Evolutionary conservation across 2,113 vertebrate genomes (phyloP), one percentile per base, ranked within the genome.

Genomic region (Spea multiplicata): DNA sequence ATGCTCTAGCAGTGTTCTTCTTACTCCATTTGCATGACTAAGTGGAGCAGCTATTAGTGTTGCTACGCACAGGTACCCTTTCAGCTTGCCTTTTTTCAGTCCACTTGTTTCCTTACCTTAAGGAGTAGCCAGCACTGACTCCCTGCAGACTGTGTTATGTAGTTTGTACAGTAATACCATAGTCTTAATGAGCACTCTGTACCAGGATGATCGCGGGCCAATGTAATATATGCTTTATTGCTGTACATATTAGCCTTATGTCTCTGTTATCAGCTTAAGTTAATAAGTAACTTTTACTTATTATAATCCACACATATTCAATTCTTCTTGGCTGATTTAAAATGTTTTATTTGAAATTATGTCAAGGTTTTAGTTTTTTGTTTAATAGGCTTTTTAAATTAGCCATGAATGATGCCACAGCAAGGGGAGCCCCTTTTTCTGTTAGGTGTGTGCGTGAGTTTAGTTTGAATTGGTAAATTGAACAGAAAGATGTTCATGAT

Each of bases 221-320:
- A 59, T 75, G 64, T 52, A 75, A 53, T 75, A 48, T 52, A 48
- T 59, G 48, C 52, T 66, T 75, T 47, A 67, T 55, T 67, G 65
- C 44, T 46, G 47, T 45, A 45, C 74, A 67, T 46, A 67, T 75
- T 75, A 16, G 47, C 62, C 16, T 57, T 55, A 75, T 75, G n/a
- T 45, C 30, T 44, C 8, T 53, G 49, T 75, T 66, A 53, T 55
- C 44, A 2, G 45, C 9, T 10, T 55, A 12, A 65, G 50, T 75
- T 75, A 75, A 75, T 75, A 8, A 46, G n/a, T 75, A 75, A 67
- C 73, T 3, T 44, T 61, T 48, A 13, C 12, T 12, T 59, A 59
- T 59, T 59, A 8, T 59, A 59, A 59, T 59, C 6, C 9, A 16
- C 45, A 6, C 4, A 17, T 46, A 46, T 3, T 12, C 8, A 46